A percentile compares a stretch with the other conserved stretches of the same genome.
Evolutionary conservation across 1,140 invertebrate genomes (phyloP).

Genomic region (Portunus trituberculatus): DNA sequence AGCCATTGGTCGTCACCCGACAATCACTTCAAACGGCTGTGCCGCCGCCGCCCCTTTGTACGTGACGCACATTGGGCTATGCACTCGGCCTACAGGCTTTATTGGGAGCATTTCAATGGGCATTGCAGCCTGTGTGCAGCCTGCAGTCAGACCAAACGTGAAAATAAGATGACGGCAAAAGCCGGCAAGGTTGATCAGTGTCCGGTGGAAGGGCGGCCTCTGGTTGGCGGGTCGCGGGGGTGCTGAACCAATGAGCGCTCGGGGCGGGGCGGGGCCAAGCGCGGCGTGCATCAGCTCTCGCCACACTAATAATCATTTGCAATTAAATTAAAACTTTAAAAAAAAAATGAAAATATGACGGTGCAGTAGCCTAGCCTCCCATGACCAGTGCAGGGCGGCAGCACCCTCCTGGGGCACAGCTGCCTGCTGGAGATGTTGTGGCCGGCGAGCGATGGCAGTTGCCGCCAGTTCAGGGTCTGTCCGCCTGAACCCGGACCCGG

Average conservation of each 20-base stretch:
- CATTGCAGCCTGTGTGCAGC: neutral
- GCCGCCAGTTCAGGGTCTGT: constrained; percentile 48
- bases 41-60: neutral
- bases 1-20: constrained; percentile 69
- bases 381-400: neutral
- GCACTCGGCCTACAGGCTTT: neutral
- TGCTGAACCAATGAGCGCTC: constrained; percentile 76
- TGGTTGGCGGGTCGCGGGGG: constrained; percentile 76
- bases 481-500: constrained; percentile 66
- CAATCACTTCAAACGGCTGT: constrained; percentile 41
- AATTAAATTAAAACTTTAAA: neutral
- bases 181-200: constrained; percentile 75
- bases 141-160: constrained; percentile 35
- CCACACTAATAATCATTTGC: neutral
- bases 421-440: neutral
- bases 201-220: constrained; percentile 76
- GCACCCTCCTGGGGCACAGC: neutral
- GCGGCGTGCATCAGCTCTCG: constrained; percentile 45
- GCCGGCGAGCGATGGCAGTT: constrained; percentile 53
- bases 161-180: constrained; percentile 72
- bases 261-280: constrained; percentile 74
- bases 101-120: neutral
- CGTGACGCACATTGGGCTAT: neutral
- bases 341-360: neutral
- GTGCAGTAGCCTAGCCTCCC: neutral